Conservation (phyloP, 2,797 vertebrate genomes). For the Cryptoblepharus egeriae region DNA sequence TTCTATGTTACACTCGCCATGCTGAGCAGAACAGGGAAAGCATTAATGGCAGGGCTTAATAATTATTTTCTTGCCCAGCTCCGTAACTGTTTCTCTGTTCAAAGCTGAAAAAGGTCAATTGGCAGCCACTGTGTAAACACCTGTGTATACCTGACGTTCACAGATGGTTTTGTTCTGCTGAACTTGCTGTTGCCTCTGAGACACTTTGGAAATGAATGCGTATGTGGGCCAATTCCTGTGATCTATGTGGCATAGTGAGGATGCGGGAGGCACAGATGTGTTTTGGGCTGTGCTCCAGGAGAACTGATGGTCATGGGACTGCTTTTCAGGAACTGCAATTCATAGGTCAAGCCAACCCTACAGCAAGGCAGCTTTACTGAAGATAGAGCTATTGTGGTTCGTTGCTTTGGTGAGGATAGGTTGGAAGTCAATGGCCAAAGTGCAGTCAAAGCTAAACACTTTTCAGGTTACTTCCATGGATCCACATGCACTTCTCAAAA, state of each 20-base stretch:
- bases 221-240: conserved; percentile 29
- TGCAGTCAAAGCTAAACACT: background rate
- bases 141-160: background rate
- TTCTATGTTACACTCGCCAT: background rate
- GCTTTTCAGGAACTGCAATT: background rate
- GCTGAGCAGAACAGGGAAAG: background rate
- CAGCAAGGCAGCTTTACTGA: background rate
- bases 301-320: background rate
- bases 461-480: background rate
- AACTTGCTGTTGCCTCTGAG: background rate
- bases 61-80: background rate
- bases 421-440: background rate
- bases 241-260: background rate
- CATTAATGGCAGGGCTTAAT: background rate
- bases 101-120: conserved; percentile 8
- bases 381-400: too few relatives aligned
- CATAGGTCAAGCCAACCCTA: background rate
- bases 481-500: background rate
- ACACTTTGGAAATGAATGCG: conserved; percentile 8
- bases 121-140: background rate
- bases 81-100: background rate
- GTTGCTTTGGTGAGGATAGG: background rate
- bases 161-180: fast-evolving
- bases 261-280: background rate
- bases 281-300: background rate